phyloP scores from a whole-genome alignment of 2,888 invertebrate genomes.

The Ophion ellenae region DNA sequence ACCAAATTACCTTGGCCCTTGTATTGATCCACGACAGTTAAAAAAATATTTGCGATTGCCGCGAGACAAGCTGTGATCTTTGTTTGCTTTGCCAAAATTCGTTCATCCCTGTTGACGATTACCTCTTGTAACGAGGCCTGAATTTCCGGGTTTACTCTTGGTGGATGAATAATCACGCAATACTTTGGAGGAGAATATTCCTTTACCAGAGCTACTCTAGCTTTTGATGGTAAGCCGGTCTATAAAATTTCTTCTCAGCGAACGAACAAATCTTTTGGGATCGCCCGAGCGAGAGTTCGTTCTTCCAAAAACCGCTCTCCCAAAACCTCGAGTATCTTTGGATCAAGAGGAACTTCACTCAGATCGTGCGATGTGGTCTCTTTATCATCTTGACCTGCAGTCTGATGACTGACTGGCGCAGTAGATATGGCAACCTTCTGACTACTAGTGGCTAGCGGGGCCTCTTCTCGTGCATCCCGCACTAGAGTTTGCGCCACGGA shows the following conservation, averaged over 20 bases:
- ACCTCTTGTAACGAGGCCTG: neutral
- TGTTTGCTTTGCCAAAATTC: slow-evolving; percentile 31
- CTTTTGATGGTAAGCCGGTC: slow-evolving; percentile 24
- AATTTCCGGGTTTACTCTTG: slow-evolving; percentile 25
- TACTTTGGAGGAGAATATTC: slow-evolving; percentile 37
- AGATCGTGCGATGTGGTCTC: neutral
- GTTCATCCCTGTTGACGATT: neutral
- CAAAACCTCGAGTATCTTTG: slow-evolving; percentile 24
- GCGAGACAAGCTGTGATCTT: slow-evolving; percentile 41
- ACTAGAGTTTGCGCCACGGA: too few relatives aligned
- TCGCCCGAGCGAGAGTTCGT: neutral
- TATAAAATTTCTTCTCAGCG: slow-evolving; percentile 33
- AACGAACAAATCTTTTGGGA: slow-evolving; percentile 13
- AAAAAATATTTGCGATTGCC: slow-evolving; percentile 16
- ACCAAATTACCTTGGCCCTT: neutral
- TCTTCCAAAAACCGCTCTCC: slow-evolving; percentile 21
- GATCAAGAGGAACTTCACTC: neutral
- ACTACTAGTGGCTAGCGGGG: neutral
- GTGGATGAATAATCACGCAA: slow-evolving; percentile 16
- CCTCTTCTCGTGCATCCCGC: neutral
- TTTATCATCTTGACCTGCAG: neutral
- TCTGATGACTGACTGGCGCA: neutral
- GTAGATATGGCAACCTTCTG: neutral
- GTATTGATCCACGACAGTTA: neutral
- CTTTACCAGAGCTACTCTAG: slow-evolving; percentile 10